These are phyloP conservation scores for Cryptocephalus primarius DNA, from an alignment of 2,888 invertebrate species.

Conservation along the genomic window DNA sequence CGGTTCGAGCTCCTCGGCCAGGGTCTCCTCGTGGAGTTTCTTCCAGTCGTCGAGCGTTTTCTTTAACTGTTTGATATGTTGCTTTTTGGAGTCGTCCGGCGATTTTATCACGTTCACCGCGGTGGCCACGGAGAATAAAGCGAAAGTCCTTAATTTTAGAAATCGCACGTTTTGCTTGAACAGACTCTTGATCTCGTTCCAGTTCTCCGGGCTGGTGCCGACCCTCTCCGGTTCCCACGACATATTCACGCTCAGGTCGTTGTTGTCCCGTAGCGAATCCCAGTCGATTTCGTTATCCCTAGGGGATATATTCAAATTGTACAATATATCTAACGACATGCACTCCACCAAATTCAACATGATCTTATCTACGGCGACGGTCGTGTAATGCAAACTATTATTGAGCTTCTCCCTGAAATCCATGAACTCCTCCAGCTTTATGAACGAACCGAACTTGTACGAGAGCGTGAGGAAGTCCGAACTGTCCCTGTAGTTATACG, in stretches of 20 bases:
- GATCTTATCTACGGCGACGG: conserved; percentile 54
- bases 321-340: conserved; percentile 41
- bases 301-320: conserved; percentile 48
- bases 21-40: conserved; percentile 14
- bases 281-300: conserved; percentile 49
- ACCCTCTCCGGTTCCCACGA: conserved; percentile 54
- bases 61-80: conserved; percentile 22
- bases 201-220: conserved; percentile 28
- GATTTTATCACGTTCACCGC: conserved; percentile 27
- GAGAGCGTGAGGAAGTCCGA: conserved; percentile 84
- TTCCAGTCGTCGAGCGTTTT: conserved; percentile 25
- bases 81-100: conserved; percentile 22
- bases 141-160: conserved; percentile 25
- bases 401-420: conserved; percentile 71
- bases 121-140: conserved; percentile 23
- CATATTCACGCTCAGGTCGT: conserved; percentile 61
- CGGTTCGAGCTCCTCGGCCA: conserved; percentile 11
- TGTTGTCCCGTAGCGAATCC: conserved; percentile 58
- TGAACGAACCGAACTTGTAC: conserved; percentile 90
- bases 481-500: conserved; percentile 80
- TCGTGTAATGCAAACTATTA: conserved; percentile 69
- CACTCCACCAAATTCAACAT: conserved; percentile 55
- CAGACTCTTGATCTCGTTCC: conserved; percentile 28
- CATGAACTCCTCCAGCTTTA: conserved; percentile 83
- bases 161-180: conserved; percentile 29